phyloP scores from a whole-genome alignment of 2,797 vertebrate species.

The Micrastur ruficollis region DNA sequence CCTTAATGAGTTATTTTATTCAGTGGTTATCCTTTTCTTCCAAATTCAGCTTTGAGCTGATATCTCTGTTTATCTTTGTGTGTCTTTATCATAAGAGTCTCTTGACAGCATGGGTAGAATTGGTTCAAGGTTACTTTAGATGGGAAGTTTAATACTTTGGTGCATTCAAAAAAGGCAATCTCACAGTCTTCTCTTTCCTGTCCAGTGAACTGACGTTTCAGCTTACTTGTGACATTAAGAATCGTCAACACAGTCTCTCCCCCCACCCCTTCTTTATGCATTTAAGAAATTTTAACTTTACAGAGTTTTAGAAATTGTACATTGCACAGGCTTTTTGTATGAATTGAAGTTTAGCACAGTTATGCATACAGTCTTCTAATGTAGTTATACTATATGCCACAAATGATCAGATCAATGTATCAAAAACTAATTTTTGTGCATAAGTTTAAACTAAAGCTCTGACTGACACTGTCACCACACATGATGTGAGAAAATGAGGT shows the following conservation, averaged over 20 bases:
- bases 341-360: background rate
- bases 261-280: background rate
- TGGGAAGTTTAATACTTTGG: background rate
- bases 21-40: background rate
- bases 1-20: background rate
- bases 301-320: background rate
- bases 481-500: background rate
- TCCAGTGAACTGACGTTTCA: background rate
- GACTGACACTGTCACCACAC: fast-evolving
- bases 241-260: background rate
- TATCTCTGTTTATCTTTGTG: background rate
- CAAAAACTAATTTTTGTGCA: background rate
- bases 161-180: background rate
- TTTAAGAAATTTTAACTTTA: background rate
- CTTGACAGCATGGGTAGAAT: background rate
- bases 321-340: background rate
- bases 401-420: background rate
- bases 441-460: background rate
- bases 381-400: too few relatives aligned
- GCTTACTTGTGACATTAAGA: background rate
- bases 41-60: background rate
- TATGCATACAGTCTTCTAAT: background rate
- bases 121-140: background rate
- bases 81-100: background rate
- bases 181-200: background rate